phyloP scores from a whole-genome alignment of 1,140 invertebrate species.

The Solenopsis fugax region DNA sequence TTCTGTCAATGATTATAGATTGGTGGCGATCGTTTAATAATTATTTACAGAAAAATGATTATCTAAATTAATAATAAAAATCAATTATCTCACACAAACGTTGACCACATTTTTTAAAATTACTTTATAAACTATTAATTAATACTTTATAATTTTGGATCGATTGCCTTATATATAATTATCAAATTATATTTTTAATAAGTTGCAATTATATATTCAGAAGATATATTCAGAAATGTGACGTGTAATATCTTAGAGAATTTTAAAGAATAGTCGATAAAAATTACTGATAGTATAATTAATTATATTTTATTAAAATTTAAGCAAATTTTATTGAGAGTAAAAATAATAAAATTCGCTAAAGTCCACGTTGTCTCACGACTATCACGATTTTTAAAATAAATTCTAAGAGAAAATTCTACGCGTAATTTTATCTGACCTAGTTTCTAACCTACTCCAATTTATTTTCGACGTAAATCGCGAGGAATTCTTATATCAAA shows the following conservation, averaged over 20 bases:
- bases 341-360: no score
- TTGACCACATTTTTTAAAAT: not conserved
- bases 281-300: no score
- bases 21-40: constrained; percentile 78
- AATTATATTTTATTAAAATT: no score
- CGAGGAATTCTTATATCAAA: no score
- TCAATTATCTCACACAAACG: not conserved
- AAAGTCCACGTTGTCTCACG: no score
- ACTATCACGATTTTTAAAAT: no score
- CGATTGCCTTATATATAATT: not conserved
- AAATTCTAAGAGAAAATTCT: no score
- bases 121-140: not conserved
- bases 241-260: not conserved
- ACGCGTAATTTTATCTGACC: no score
- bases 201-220: not conserved
- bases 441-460: no score
- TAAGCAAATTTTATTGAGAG: no score
- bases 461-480: no score
- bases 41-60: constrained; percentile 77
- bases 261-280: no score
- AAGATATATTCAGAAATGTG: not conserved
- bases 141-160: not conserved
- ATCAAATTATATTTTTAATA: not conserved
- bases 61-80: constrained; percentile 46
- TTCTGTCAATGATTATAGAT: constrained; percentile 76